Base-by-base conservation (phyloP, 2,797 vertebrate species). In the Manis javanica region DNA sequence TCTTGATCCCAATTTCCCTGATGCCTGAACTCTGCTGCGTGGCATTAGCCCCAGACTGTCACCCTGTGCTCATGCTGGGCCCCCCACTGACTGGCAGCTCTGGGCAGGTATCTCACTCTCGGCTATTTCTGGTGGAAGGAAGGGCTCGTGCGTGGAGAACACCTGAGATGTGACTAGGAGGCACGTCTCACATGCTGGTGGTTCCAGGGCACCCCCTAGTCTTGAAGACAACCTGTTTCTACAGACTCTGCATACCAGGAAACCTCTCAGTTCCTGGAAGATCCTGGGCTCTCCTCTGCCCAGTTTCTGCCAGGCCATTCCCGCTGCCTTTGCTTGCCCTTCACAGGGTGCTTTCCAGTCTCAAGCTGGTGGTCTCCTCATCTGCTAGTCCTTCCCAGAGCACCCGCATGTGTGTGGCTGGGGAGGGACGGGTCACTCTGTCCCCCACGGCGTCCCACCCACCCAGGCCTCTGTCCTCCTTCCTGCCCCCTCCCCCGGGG, bases 21-120 rank as follows among this genome's bases (percentile, higher is more conserved):
- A 11, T 0, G 19, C n/a, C 26, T 29, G n/a, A 21, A 5, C 15
- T n/a, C 21, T 14, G 69, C 57, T 69, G 1, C 1, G 0, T 15
- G 21, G 37, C 21, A 10, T 13, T 46, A 55, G 57, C 26, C 79
- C 19, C 46, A 55, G 34, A 2, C 7, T 1, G 19, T 39, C 29
- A 26, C 59, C 13, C 9, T 0, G 1, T 3, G 68, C 18, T 49
- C 21, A 46, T 12, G 59, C 29, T 21, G 3, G 55, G 18, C 31
- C 16, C 24, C 53, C 19, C 2, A 0, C 21, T 4, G n/a, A 31
- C 5, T 6, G 15, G 4, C 9, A 8, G 19, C 26, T 7, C 26
- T 49, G 31, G 49, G 72, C 2, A 0, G 72, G 6, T 12, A 4
- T 18, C 34, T 57, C 15, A 1, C n/a, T 61, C 18, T 4, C 0